Evolutionary conservation across 2,888 invertebrate species (phyloP).

Genomic region (Cheilosia pagana): DNA sequence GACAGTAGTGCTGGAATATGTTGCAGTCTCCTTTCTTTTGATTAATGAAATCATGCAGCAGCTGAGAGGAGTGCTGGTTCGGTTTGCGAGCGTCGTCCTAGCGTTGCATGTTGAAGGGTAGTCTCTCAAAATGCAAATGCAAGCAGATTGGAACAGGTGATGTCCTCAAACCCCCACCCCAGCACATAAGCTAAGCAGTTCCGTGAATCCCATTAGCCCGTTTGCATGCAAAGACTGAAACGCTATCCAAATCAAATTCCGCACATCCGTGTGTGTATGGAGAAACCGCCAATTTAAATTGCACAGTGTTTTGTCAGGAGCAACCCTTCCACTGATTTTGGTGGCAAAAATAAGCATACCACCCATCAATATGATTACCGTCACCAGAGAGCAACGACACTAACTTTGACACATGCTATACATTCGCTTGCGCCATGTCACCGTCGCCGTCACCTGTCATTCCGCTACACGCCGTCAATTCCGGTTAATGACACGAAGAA

Average conservation of each 20-base stretch:
- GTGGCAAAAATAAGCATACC: not conserved
- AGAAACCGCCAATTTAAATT: too few relatives aligned
- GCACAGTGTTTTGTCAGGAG: conserved; percentile 16
- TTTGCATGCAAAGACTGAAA: too few relatives aligned
- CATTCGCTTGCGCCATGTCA: conserved; percentile 57
- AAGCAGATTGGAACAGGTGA: not conserved
- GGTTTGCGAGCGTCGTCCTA: not conserved
- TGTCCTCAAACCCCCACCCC: not conserved
- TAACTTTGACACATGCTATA: conserved; percentile 61
- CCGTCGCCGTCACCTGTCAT: conserved; percentile 69
- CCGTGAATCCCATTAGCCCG: not conserved
- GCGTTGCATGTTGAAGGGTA: conserved; percentile 35
- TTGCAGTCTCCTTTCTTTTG: conserved; percentile 7
- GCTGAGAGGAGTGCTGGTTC: not conserved
- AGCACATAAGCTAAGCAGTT: not conserved
- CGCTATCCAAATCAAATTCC: too few relatives aligned
- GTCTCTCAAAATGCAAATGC: conserved; percentile 17
- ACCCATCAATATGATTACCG: not conserved
- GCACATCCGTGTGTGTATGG: too few relatives aligned
- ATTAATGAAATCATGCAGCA: conserved; percentile 31
- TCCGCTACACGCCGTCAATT: conserved; percentile 47
- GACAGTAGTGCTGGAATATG: conserved; percentile 11
- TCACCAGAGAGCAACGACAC: conserved; percentile 27
- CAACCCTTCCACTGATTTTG: conserved; percentile 34
- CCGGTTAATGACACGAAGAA: conserved; percentile 39